These are phyloP conservation scores for Globodera ellingtonae DNA, from an alignment of 1,140 invertebrate genomes.

Conservation along the genomic window DNA sequence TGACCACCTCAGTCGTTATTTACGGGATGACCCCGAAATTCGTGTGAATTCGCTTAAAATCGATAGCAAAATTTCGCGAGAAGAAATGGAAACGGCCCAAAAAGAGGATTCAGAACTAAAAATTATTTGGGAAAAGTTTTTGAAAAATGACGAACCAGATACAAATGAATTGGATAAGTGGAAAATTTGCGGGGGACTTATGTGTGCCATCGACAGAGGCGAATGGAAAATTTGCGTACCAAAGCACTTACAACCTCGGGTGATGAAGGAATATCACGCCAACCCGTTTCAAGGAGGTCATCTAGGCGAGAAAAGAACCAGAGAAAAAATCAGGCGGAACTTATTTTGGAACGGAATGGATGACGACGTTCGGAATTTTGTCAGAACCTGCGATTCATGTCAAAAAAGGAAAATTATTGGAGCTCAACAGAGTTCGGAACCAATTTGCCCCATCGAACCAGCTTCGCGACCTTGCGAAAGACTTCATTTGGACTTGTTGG, in stretches of 20 bases:
- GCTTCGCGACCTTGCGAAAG: background rate
- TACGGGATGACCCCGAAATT: background rate
- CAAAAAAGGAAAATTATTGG: slow-evolving; percentile 27
- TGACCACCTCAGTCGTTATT: slow-evolving; percentile 31
- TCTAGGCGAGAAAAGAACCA: slow-evolving; percentile 11
- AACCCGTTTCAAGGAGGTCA: slow-evolving; percentile 20
- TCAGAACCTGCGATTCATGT: slow-evolving; percentile 3
- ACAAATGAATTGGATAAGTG: background rate
- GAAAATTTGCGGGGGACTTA: background rate
- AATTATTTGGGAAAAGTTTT: background rate
- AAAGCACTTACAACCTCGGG: background rate
- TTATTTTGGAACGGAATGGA: slow-evolving; percentile 14
- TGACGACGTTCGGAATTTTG: slow-evolving; percentile 1
- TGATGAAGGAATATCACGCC: slow-evolving; percentile 26
- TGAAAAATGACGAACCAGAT: background rate
- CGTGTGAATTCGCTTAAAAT: background rate
- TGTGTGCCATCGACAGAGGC: slow-evolving; percentile 4
- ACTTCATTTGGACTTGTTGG: slow-evolving; percentile 16
- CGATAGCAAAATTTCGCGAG: slow-evolving; percentile 1
- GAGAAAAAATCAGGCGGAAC: slow-evolving; percentile 19
- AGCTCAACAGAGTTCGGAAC: background rate
- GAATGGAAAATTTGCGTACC: slow-evolving; percentile 29
- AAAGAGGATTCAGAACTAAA: slow-evolving; percentile 6
- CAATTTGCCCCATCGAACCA: background rate
- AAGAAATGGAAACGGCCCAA: slow-evolving; percentile 9